Percentiles rank a stretch among this genome's conserved stretches.
Conservation (phyloP, 1,140 invertebrate genomes). For the Drosophila orena region DNA sequence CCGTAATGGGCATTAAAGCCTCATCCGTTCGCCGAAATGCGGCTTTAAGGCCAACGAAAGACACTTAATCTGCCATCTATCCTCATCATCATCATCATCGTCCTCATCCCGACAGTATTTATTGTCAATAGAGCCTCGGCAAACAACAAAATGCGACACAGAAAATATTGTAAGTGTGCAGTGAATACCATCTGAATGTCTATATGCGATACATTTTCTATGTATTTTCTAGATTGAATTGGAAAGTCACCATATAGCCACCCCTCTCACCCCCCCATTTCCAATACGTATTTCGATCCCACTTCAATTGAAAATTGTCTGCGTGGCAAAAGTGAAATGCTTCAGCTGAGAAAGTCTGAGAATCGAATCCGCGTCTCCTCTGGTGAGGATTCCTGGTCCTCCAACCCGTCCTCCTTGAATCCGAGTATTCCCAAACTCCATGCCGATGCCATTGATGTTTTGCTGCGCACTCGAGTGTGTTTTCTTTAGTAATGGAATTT, state of each 20-base stretch:
- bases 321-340: constrained; percentile 72
- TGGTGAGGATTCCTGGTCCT: constrained; percentile 47
- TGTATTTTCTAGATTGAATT: constrained; percentile 70
- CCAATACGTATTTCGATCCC: constrained; percentile 36
- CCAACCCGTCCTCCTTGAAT: neutral
- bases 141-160: constrained; percentile 56
- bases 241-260: constrained; percentile 37
- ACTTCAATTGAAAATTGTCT: constrained; percentile 79
- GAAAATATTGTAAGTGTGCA: constrained; percentile 65
- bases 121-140: constrained; percentile 48
- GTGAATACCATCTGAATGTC: constrained; percentile 55
- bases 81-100: constrained; percentile 41
- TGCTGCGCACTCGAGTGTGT: constrained; percentile 80
- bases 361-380: constrained; percentile 56
- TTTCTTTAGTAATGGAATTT: constrained; percentile 83
- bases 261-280: constrained; percentile 3
- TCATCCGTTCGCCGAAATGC: constrained; percentile 13
- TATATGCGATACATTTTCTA: constrained; percentile 57
- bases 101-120: constrained; percentile 42
- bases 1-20: constrained; percentile 56
- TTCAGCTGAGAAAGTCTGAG: constrained; percentile 37
- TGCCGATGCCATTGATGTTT: constrained; percentile 72
- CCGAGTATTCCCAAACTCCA: constrained; percentile 19
- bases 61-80: constrained; percentile 40
- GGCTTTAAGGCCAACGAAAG: constrained; percentile 42